phyloP scores from a whole-genome alignment of 1,140 invertebrate genomes.

The Danaus melanippus region DNA sequence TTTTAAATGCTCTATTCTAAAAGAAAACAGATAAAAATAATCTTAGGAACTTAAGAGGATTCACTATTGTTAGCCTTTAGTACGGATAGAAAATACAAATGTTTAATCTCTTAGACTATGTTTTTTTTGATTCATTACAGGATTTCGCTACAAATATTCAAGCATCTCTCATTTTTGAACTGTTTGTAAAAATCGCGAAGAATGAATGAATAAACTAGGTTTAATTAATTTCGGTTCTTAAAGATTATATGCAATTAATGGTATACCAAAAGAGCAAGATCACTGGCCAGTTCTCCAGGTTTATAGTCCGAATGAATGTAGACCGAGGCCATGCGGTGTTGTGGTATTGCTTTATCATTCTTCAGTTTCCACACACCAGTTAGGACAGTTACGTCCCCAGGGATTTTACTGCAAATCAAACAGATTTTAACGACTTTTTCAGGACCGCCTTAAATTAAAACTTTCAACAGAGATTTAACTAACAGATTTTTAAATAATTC shows the following conservation, averaged over 20 bases:
- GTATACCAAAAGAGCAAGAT: conserved; percentile 46
- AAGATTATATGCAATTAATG: conserved; percentile 2
- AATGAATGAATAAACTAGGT: conserved; percentile 1
- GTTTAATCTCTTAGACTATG: too few relatives aligned
- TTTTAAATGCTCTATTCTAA: too few relatives aligned
- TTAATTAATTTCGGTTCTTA: conserved; percentile 1
- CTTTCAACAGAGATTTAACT: too few relatives aligned
- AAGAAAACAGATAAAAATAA: too few relatives aligned
- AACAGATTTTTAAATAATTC: too few relatives aligned
- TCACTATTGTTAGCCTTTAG: too few relatives aligned
- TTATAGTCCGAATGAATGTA: conserved; percentile 36
- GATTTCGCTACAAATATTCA: conserved; percentile 1
- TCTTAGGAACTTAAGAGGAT: too few relatives aligned
- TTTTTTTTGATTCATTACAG: too few relatives aligned
- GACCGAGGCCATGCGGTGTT: conserved; percentile 32
- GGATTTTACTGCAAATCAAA: conserved; percentile 21
- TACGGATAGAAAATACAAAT: too few relatives aligned
- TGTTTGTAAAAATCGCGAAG: too few relatives aligned
- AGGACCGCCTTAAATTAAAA: too few relatives aligned
- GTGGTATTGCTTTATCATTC: conserved; percentile 23
- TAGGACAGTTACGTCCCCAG: conserved; percentile 37
- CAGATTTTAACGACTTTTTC: too few relatives aligned
- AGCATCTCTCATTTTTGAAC: not conserved
- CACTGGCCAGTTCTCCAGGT: conserved; percentile 32
- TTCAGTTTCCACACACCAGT: conserved; percentile 41